Percentiles rank a stretch among this genome's conserved stretches.
Evolutionary conservation across 53 echinoderm and acorn worm genomes (phyloP).

Genomic region (Holothuria leucospilota): DNA sequence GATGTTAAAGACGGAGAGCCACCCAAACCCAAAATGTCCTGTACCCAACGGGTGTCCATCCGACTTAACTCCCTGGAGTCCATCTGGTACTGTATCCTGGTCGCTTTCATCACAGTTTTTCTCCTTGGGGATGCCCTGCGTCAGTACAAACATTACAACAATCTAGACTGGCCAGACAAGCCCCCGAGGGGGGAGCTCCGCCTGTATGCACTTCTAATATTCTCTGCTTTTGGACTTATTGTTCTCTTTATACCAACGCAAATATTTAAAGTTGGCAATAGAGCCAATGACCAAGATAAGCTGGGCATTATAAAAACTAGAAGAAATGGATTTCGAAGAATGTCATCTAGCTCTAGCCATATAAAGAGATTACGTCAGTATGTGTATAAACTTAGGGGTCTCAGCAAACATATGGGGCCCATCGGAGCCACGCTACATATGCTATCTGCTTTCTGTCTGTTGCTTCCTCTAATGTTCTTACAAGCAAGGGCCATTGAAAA

Average conservation of each 20-base stretch:
- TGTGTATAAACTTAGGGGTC: constrained; percentile 59
- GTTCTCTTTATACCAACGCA: constrained; percentile 94
- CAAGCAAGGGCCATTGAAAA: constrained; percentile 93
- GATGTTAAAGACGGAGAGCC: neutral
- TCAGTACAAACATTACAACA: constrained; percentile 77
- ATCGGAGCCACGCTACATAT: constrained; percentile 94
- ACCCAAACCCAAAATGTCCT: constrained; percentile 58
- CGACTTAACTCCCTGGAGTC: constrained; percentile 89
- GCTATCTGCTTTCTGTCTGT: constrained; percentile 92
- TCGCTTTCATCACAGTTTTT: constrained; percentile 72
- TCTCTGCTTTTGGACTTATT: constrained; percentile 79
- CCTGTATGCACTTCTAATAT: constrained; percentile 78
- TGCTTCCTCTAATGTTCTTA: constrained; percentile 91
- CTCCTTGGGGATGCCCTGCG: constrained; percentile 80
- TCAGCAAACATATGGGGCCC: constrained; percentile 89
- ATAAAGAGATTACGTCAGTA: constrained; percentile 65
- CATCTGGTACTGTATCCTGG: constrained; percentile 89
- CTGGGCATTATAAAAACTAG: constrained; percentile 73
- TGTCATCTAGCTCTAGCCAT: constrained; percentile 19
- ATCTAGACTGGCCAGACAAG: constrained; percentile 81
- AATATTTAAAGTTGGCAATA: constrained; percentile 94
- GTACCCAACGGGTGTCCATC: constrained; percentile 72
- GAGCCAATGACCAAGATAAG: constrained; percentile 92
- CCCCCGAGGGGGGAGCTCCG: constrained; percentile 63
- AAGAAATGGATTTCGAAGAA: constrained; percentile 47